Percentiles rank a stretch among this genome's conserved stretches.
Evolutionary conservation across 2,888 invertebrate genomes (phyloP).

Genomic region (Nephrotoma guestfalica): DNA sequence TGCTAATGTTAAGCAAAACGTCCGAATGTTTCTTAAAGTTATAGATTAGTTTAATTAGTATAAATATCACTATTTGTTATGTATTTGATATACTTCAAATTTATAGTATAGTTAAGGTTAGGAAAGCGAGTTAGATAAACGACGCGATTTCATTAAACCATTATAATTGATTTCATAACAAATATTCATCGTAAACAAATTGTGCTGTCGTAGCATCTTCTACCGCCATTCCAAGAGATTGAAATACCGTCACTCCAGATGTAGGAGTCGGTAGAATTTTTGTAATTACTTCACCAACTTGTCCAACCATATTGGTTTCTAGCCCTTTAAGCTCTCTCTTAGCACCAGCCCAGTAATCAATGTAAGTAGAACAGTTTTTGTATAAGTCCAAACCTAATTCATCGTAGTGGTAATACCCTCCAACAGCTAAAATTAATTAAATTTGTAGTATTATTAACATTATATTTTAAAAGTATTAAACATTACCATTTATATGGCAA

Average conservation of each 20-base stretch:
- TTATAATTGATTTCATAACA: neutral
- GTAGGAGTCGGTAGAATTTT: conserved; percentile 23
- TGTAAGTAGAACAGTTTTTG: conserved; percentile 34
- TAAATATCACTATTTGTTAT: no score
- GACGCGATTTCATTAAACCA: no score
- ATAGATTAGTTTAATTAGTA: no score
- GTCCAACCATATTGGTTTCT: conserved; percentile 36
- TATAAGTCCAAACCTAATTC: conserved; percentile 41
- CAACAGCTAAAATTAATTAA: conserved; percentile 37
- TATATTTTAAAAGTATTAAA: neutral
- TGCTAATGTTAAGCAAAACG: no score
- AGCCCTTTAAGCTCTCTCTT: conserved; percentile 36
- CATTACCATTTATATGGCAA: conserved; percentile 45
- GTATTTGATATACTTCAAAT: no score
- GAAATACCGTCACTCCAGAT: conserved; percentile 39
- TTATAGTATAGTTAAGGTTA: no score
- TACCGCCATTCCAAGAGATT: conserved; percentile 47
- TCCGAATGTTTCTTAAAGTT: no score
- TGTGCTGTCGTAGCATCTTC: conserved; percentile 45
- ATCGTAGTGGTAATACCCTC: conserved; percentile 33
- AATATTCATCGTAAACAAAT: conserved; percentile 17
- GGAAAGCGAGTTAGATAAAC: no score
- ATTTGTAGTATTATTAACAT: neutral
- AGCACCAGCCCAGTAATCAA: conserved; percentile 39
- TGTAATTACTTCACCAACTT: conserved; percentile 39